These are phyloP conservation scores for Danio jaintianensis DNA, from an alignment of 2,797 vertebrate species.

Conservation along the genomic window DNA sequence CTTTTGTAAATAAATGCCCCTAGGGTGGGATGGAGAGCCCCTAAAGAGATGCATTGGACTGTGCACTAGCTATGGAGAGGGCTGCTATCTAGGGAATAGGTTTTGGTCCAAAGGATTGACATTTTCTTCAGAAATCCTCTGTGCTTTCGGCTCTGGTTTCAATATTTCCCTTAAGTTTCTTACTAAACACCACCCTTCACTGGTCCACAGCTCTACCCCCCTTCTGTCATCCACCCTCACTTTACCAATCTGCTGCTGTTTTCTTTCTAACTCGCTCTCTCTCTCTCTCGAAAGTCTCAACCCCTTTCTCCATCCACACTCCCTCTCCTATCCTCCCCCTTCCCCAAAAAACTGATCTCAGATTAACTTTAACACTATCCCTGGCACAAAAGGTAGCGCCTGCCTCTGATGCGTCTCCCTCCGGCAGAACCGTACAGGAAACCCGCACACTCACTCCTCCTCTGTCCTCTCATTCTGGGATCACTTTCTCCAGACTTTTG, in stretches of 20 bases:
- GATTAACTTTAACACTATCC: constrained; percentile 81
- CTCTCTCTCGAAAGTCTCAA: constrained; percentile 67
- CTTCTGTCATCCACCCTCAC: constrained; percentile 56
- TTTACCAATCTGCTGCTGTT: constrained; percentile 63
- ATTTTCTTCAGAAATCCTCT: constrained; percentile 86
- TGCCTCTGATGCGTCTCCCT: constrained; percentile 61
- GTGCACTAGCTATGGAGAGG: constrained; percentile 59
- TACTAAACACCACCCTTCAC: constrained; percentile 38
- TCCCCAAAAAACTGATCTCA: constrained; percentile 75
- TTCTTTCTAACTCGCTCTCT: constrained; percentile 61
- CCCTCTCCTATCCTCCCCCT: constrained; percentile 70
- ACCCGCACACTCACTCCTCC: constrained; percentile 54
- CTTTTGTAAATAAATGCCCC: constrained; percentile 77
- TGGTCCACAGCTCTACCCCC: constrained; percentile 68
- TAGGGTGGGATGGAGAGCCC: constrained; percentile 71
- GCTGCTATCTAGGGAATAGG: constrained; percentile 62
- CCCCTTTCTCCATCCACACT: constrained; percentile 72
- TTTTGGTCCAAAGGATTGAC: constrained; percentile 73
- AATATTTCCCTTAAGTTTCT: constrained; percentile 76
- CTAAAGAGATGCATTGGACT: constrained; percentile 71
- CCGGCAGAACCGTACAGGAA: constrained; percentile 58
- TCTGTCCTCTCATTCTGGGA: constrained; percentile 53
- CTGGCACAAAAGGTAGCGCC: constrained; percentile 73
- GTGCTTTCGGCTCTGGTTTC: constrained; percentile 70
- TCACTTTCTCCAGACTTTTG: constrained; percentile 56